Percentiles rank a stretch among this genome's conserved stretches.
These are phyloP conservation scores for Pristionchus arcanus DNA, from an alignment of 2,888 invertebrate genomes.

Conservation along the genomic window DNA sequence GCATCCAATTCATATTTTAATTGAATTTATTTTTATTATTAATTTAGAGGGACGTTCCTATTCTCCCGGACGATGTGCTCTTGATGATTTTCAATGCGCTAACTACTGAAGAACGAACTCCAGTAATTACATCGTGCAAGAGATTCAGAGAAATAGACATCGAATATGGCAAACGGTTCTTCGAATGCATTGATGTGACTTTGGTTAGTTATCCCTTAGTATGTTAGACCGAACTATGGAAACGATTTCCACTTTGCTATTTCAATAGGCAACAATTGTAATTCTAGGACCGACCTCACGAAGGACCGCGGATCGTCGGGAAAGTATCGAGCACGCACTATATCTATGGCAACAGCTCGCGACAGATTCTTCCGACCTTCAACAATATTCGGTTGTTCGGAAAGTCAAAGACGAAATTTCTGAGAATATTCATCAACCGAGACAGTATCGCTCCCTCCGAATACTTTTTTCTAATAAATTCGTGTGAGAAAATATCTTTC, in stretches of 20 bases:
- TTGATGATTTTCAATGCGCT: not conserved
- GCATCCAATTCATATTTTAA: no score
- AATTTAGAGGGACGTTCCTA: not conserved
- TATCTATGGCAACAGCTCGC: no score
- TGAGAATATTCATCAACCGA: not conserved
- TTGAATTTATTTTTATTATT: no score
- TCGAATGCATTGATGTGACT: not conserved
- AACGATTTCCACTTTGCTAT: no score
- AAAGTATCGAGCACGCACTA: no score
- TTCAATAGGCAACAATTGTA: no score
- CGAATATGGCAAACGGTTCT: not conserved
- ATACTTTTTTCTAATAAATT: not conserved
- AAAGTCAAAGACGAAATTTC: not conserved
- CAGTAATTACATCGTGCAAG: not conserved
- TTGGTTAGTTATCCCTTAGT: not conserved
- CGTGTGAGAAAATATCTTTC: no score
- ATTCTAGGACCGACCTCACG: no score
- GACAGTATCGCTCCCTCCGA: not conserved
- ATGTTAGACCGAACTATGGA: not conserved
- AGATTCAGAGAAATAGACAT: not conserved
- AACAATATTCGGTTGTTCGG: not conserved
- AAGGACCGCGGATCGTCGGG: no score
- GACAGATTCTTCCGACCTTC: not conserved
- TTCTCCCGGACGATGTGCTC: not conserved
- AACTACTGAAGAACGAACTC: not conserved